A percentile compares a stretch with the other conserved stretches of the same genome.
phyloP scores from a whole-genome alignment of 1,140 invertebrate genomes.

The Tetragonula clypearis region DNA sequence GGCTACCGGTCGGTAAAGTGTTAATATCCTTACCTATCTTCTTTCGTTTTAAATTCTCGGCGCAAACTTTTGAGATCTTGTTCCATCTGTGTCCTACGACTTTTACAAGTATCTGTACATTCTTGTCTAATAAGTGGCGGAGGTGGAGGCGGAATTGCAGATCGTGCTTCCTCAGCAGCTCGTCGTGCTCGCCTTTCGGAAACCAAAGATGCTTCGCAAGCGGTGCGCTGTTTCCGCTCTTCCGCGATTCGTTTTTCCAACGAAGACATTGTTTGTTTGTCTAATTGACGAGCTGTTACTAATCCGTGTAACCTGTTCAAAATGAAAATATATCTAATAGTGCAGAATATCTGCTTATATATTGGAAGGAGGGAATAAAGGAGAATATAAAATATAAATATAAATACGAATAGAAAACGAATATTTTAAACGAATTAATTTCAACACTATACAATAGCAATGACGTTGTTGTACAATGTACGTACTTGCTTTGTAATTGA shows the following conservation, averaged over 20 bases:
- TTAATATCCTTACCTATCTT: conserved; percentile 84
- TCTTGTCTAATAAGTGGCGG: conserved; percentile 82
- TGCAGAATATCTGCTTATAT: background rate
- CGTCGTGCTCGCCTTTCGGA: conserved; percentile 86
- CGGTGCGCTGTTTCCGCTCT: conserved; percentile 89
- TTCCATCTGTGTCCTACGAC: conserved; percentile 89
- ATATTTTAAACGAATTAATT: background rate
- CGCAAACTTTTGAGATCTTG: conserved; percentile 89
- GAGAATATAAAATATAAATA: no score
- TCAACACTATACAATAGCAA: background rate
- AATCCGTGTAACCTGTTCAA: conserved; percentile 86
- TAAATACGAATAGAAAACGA: no score
- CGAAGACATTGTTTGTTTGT: conserved; percentile 88
- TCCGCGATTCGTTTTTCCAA: conserved; percentile 92
- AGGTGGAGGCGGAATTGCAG: conserved; percentile 74
- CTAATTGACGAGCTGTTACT: conserved; percentile 87
- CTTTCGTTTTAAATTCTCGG: conserved; percentile 88
- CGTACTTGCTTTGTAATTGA: conserved; percentile 89
- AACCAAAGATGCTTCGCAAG: conserved; percentile 89
- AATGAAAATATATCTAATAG: background rate
- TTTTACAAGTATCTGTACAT: conserved; percentile 90
- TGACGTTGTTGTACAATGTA: conserved; percentile 51
- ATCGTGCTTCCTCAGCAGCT: conserved; percentile 81
- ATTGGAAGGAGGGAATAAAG: background rate
- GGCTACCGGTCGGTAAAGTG: no score